phyloP scores from a whole-genome alignment of 2,113 vertebrate genomes.

The Coptodon rendalli region DNA sequence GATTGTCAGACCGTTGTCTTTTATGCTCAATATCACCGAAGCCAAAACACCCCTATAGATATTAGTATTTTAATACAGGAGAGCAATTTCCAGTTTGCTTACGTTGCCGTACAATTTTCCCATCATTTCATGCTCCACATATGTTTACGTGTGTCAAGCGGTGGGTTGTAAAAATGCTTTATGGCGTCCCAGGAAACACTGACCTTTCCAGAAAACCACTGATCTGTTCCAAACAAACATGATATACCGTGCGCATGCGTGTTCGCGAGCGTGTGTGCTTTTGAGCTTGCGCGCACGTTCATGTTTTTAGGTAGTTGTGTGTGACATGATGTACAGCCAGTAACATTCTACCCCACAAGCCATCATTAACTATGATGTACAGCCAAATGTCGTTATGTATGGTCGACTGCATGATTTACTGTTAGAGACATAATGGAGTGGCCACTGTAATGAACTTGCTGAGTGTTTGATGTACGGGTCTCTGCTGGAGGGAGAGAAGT shows the following conservation, averaged over 20 bases:
- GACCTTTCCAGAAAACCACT: constrained; percentile 56
- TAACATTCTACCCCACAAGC: constrained; percentile 40
- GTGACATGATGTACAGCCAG: constrained; percentile 37
- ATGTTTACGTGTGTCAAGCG: constrained; percentile 18
- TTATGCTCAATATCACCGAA: background rate
- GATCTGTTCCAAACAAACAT: constrained; percentile 41
- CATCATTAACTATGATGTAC: constrained; percentile 60
- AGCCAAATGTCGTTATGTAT: constrained; percentile 51
- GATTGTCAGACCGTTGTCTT: background rate
- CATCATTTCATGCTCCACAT: background rate
- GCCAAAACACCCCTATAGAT: background rate
- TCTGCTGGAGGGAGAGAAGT: constrained; percentile 37
- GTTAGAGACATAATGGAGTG: constrained; percentile 46
- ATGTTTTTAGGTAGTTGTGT: background rate
- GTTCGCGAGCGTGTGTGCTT: background rate
- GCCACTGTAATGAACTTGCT: constrained; percentile 54
- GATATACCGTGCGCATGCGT: constrained; percentile 8
- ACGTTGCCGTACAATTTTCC: background rate
- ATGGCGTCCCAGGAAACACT: constrained; percentile 33
- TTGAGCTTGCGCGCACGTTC: background rate
- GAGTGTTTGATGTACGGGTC: constrained; percentile 41
- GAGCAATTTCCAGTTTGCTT: background rate
- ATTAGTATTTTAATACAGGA: background rate
- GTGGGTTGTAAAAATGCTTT: constrained; percentile 46
- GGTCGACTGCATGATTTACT: constrained; percentile 57